Conservation (phyloP, 2,113 vertebrate genomes). For the Syngnathus typhle region DNA sequence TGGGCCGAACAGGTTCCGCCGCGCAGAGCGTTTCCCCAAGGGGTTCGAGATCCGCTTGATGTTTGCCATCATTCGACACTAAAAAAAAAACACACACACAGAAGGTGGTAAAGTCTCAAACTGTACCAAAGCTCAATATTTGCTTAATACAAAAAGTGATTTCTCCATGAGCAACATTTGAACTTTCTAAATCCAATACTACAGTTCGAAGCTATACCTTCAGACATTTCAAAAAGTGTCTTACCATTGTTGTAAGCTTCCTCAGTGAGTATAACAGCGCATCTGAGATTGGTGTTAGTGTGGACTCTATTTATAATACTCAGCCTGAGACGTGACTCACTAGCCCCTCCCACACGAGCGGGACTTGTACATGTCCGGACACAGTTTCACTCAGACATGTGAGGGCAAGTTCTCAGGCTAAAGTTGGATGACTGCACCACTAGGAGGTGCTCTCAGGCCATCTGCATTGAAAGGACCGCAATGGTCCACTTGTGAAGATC, state of each 20-base stretch:
- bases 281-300: conserved; percentile 6
- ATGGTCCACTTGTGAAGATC: neutral
- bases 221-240: conserved; percentile 11
- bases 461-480: neutral
- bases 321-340: conserved; percentile 31
- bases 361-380: conserved; percentile 64
- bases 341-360: conserved; percentile 15
- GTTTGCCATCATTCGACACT: conserved; percentile 68
- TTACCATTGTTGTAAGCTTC: conserved; percentile 44
- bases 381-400: conserved; percentile 58
- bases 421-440: conserved; percentile 15
- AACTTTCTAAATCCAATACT: neutral
- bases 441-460: conserved; percentile 24
- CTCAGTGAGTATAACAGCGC: conserved; percentile 2
- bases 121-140: neutral
- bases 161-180: neutral
- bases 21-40: conserved; percentile 57
- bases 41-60: conserved; percentile 31
- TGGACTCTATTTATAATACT: conserved; percentile 22
- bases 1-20: conserved; percentile 82
- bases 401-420: conserved; percentile 45
- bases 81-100: neutral
- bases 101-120: neutral
- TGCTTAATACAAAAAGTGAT: neutral
- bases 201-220: neutral